Base-by-base conservation (phyloP, 2,113 vertebrate species). In the Ciconia boyciana region DNA sequence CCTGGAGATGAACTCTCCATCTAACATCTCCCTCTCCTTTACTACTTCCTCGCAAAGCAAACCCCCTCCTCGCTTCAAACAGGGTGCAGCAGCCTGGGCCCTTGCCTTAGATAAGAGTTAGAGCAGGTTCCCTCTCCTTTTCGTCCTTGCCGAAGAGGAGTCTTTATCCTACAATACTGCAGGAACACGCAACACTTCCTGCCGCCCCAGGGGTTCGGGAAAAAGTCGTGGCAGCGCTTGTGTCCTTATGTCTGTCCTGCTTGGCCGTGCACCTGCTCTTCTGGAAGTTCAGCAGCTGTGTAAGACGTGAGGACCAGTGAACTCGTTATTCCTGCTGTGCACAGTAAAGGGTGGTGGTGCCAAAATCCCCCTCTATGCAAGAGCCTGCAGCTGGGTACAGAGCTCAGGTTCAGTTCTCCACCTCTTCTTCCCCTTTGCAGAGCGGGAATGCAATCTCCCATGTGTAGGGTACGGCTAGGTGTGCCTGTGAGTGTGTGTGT, bases 11-110 rank as follows among this genome's bases (percentile, higher is more conserved):
- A 89, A n/a, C 4, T 8, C 34, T 76, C 36, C 61, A 11, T 26
- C 55, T 44, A 49, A n/a, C 8, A 41, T 25, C 21, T 74, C 10
- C 22, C 7, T 18, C 16, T 75, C 41, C 34, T 32, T 83, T 31
- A 87, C 31, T 24, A 39, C 26, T 57, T 58, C 43, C 24, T 64
- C 0, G 2, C 29, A 80, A 79, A 87, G 14, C 8, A 80, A 79
- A 34, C 3, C 21, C 10, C 3, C 24, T 75, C 48, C 44, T 72
- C 0, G 0, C 16, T n/a, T 70, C 24, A 49, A 62, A 62, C 6
- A 13, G 58, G 15, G 10, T 7, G 11, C 24, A 94, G 28, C 24
- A 79, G 41, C 49, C 82, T n/a, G 22, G 13, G 13, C 9, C 39
- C 21, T 69, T 25, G 32, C 28, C 39, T 75, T 44, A 60, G 57